phyloP scores from a whole-genome alignment of 1,140 invertebrate species.

The Drosophila sturtevanti region DNA sequence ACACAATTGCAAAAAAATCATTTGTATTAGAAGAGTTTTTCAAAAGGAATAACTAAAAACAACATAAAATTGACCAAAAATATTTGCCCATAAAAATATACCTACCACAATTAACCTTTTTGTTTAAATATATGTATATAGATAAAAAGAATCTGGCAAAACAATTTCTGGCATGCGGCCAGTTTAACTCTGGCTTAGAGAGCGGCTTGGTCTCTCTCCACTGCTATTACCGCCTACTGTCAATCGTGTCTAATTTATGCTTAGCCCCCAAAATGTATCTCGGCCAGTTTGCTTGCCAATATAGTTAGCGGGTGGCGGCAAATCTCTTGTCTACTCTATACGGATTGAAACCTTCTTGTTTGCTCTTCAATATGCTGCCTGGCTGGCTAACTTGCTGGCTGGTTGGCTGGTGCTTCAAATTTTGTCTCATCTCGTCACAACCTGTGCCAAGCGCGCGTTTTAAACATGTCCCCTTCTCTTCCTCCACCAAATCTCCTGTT shows the following conservation, averaged over 20 bases:
- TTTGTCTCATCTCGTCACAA: slow-evolving; percentile 42
- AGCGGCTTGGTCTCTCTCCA: slow-evolving; percentile 2
- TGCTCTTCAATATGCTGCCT: slow-evolving; percentile 26
- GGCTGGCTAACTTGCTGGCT: slow-evolving; percentile 4
- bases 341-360: slow-evolving; percentile 39
- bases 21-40: neutral
- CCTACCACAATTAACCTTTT: neutral
- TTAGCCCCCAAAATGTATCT: slow-evolving; percentile 29
- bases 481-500: neutral
- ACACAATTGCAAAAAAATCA: neutral
- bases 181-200: neutral
- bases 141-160: neutral
- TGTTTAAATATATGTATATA: neutral
- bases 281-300: slow-evolving; percentile 40
- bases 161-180: neutral
- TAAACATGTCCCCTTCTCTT: slow-evolving; percentile 48
- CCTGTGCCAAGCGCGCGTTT: slow-evolving; percentile 62
- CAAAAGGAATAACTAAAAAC: neutral
- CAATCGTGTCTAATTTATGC: slow-evolving; percentile 15
- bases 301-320: slow-evolving; percentile 17
- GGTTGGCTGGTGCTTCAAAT: slow-evolving; percentile 2
- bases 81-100: neutral
- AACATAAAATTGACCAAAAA: neutral
- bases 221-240: neutral
- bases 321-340: slow-evolving; percentile 28